Conservation (phyloP, 2,888 invertebrate species). For the Thumatha senex region DNA sequence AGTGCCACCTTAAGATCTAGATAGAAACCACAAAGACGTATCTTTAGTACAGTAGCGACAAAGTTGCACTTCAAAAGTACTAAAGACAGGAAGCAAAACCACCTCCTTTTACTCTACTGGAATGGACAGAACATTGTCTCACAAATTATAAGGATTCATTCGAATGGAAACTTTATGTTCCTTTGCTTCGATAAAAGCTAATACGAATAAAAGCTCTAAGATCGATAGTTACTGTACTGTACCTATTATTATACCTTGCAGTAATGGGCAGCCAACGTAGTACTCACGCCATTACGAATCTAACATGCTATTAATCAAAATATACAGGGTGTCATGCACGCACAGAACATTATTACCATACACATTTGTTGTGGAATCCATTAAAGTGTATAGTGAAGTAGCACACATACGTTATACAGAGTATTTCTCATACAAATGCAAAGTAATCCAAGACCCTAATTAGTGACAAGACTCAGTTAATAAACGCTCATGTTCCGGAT, state of each 20-base stretch:
- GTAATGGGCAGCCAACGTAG: conserved; percentile 2
- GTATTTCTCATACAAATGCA: conserved; percentile 21
- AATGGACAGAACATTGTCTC: conserved; percentile 24
- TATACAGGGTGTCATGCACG: conserved; percentile 8
- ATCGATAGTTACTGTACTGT: conserved; percentile 5
- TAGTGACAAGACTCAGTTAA: conserved; percentile 41
- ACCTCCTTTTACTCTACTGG: conserved; percentile 26
- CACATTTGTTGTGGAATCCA: conserved; percentile 18
- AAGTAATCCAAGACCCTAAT: conserved; percentile 33
- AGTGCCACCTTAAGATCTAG: conserved; percentile 20
- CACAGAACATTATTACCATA: conserved; percentile 10
- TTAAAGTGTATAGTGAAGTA: conserved; percentile 6
- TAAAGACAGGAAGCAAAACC: conserved; percentile 32
- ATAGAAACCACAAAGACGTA: conserved; percentile 22
- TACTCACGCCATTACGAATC: conserved; percentile 6
- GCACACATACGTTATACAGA: conserved; percentile 2
- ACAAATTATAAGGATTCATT: conserved; percentile 29
- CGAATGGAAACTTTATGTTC: conserved; percentile 15
- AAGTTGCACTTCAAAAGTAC: conserved; percentile 36
- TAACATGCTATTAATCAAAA: conserved; percentile 23
- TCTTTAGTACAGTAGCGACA: conserved; percentile 18
- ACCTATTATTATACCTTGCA: conserved; percentile 5
- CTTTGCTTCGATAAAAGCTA: neutral
- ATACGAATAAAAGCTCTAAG: neutral
- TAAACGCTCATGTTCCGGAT: conserved; percentile 39